Evolutionary conservation across 2,888 invertebrate species (phyloP).

Genomic region (Pyrrhia umbra): DNA sequence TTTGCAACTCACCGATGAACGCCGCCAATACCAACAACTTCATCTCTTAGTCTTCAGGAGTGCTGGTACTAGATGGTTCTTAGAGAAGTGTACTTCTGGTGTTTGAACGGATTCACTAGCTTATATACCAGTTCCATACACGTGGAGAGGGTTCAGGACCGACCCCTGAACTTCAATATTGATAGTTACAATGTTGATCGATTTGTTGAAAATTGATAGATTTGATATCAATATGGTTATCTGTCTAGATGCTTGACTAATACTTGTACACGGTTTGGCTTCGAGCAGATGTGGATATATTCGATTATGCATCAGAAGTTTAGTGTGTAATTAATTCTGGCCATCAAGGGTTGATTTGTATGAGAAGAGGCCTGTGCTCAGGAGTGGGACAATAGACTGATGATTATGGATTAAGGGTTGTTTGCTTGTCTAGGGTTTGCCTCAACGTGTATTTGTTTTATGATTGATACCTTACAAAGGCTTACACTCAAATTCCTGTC

Average conservation of each 20-base stretch:
- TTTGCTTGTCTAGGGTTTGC: too few species aligned
- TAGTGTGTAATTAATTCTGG: too few species aligned
- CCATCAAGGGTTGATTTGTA: too few species aligned
- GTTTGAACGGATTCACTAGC: constrained; percentile 12
- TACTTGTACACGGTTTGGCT: neutral
- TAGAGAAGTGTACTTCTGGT: constrained; percentile 82
- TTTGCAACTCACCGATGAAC: constrained; percentile 79
- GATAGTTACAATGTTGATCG: constrained; percentile 65
- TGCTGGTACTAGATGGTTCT: constrained; percentile 55
- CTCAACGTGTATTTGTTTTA: too few species aligned
- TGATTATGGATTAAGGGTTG: too few species aligned
- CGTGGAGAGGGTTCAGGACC: constrained; percentile 65
- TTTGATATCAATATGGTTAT: constrained; percentile 24
- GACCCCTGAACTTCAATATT: constrained; percentile 46
- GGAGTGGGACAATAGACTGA: too few species aligned
- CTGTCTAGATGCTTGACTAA: constrained; percentile 28
- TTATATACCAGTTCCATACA: constrained; percentile 79
- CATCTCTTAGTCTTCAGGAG: constrained; percentile 70
- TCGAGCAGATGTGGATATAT: neutral
- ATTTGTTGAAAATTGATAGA: constrained; percentile 45
- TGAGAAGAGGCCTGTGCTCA: too few species aligned
- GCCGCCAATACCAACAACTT: constrained; percentile 83
- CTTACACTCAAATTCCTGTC: too few species aligned
- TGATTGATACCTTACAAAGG: too few species aligned
- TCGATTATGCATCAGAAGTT: too few species aligned